phyloP scores from a whole-genome alignment of 2,888 invertebrate species.

The Lissocephala sabroskyi region DNA sequence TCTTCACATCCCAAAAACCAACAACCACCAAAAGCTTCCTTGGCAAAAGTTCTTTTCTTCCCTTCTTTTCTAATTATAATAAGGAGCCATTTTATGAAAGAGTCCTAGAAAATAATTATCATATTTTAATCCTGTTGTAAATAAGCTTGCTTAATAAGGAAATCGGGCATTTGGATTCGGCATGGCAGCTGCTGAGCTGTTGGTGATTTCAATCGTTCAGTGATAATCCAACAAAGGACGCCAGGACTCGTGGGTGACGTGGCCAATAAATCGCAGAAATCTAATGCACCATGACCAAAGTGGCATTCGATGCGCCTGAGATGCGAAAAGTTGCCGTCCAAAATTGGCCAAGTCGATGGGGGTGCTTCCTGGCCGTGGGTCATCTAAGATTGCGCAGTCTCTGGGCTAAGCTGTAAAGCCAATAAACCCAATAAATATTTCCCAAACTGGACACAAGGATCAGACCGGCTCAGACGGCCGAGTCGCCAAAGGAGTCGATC shows the following conservation, averaged over 20 bases:
- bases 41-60: too few relatives aligned
- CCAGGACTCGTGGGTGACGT: constrained; percentile 14
- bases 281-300: constrained; percentile 52
- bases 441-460: constrained; percentile 56
- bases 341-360: not conserved
- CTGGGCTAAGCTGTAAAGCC: constrained; percentile 61
- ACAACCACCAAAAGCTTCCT: too few relatives aligned
- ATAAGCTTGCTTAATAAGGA: too few relatives aligned
- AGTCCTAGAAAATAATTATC: too few relatives aligned
- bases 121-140: too few relatives aligned
- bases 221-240: constrained; percentile 19
- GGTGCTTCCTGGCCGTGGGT: constrained; percentile 7
- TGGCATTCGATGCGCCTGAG: constrained; percentile 39
- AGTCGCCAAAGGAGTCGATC: constrained; percentile 17
- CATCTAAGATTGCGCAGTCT: constrained; percentile 43
- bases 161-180: too few relatives aligned
- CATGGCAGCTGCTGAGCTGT: too few relatives aligned
- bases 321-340: constrained; percentile 9
- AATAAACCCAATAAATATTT: constrained; percentile 69
- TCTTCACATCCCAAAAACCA: too few relatives aligned
- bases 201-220: constrained; percentile 26
- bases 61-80: too few relatives aligned
- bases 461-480: constrained; percentile 32
- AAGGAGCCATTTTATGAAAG: too few relatives aligned
- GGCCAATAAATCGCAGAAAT: constrained; percentile 25